Base-by-base conservation (phyloP, 2,888 invertebrate species). In the Amiota communis region DNA sequence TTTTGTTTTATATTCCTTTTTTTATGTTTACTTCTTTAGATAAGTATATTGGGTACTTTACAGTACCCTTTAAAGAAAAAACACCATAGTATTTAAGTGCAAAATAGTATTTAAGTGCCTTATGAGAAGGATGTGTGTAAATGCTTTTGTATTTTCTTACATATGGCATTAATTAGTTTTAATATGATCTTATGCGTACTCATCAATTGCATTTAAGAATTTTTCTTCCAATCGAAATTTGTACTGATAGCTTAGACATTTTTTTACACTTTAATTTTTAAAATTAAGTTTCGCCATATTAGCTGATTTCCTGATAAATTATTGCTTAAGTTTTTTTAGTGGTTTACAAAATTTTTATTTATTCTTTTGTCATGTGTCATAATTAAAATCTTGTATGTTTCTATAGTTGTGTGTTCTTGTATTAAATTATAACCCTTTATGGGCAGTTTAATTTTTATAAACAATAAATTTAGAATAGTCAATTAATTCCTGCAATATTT, bases 171-270 rank as follows among this genome's bases (percentile, higher is more conserved):
- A 20, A 11, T 17, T 17, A 59, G 59, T 17, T 59, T 17, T 20
- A 59, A 11, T 17, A 17, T 15, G 10, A 59, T 11, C 11, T 20
- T 53, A 36, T 15, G 20, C 59, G 20, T 80, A 83, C 57, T 76
- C 72, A 53, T 71, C 59, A 48, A 71, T 64, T 75, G 75, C 76
- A 73, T 74, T 73, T 71, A 65, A 65, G 74, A 75, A 65, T 74
- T 74, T 81, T 83, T 83, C 83, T 83, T 83, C 86, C 83, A 83
- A 70, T 12, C 76, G 17, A 70, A 79, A 77, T 74, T 84, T 86
- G 83, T 86, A 83, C 83, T 83, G 83, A 83, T 83, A 83, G 83
- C 76, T 76, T 76, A 74, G 57, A 80, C 85, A 77, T 75, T 72
- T 75, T 73, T 11, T 73, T 67, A 72, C 51, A 47, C 48, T 65